Evolutionary conservation across 2,797 vertebrate genomes (phyloP), one percentile per base, ranked within the genome.

Genomic region (Cossypha niveicapilla): DNA sequence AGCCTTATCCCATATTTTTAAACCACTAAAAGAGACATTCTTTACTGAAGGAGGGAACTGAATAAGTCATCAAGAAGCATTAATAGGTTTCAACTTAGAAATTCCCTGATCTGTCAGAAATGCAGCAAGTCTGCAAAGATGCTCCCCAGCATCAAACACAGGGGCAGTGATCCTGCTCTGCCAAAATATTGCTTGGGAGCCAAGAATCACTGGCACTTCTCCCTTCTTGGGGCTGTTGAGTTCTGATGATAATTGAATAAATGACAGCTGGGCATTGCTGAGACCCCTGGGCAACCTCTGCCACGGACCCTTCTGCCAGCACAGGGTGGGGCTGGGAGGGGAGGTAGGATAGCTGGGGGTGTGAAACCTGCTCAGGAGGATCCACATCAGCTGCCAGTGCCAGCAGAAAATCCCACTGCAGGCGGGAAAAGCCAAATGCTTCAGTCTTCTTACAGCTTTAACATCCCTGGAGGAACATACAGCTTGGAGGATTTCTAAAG

Each of bases 71-170:
- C 37, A 67, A 63, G 71, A 79, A 75, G 51, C 11, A 57, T 45
- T 50, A 70, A 75, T n/a, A 72, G 13, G 14, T 72, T 89, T 82
- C 50, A 83, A 62, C 32, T 51, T 13, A 25, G n/a, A 61, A 88
- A 83, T 54, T 78, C 62, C 58, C 71, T 47, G 39, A 88, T 51
- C 60, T 56, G 73, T 92, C 80, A 78, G 51, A 76, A 81, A 27
- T 45, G 12, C 32, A 88, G 41, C 23, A 44, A 39, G 28, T 23
- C 86, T 84, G 66, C 39, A 72, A 50, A 73, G 77, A 48, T 0
- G 0, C 72, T 90, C 21, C 57, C 19, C 56, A 37, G 28, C 51
- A 54, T 66, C 76, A 88, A 84, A 70, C 66, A 22, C 30, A 18
- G 32, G 35, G 42, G 66, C 79, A 74, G 11, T 15, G 54, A 74